Evolutionary conservation across 2,113 vertebrate genomes (phyloP).

Genomic region (Pardalotus punctatus): DNA sequence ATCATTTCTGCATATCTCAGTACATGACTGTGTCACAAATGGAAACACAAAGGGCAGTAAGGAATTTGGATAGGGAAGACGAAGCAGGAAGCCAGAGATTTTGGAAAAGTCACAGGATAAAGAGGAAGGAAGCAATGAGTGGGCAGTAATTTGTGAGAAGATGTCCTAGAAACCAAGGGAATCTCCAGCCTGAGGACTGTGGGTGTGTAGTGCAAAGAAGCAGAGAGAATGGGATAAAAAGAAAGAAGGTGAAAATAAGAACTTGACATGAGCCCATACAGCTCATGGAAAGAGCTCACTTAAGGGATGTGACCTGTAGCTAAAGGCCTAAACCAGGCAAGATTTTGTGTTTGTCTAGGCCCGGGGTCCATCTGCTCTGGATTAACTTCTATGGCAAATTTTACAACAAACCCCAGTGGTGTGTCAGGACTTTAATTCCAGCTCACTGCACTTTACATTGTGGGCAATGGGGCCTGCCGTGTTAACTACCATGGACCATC

Average conservation of each 20-base stretch:
- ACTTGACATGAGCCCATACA: rapidly evolving
- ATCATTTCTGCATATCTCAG: neutral
- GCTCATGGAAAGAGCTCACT: neutral
- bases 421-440: neutral
- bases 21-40: neutral
- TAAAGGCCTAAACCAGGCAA: neutral
- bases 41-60: neutral
- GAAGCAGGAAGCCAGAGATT: neutral
- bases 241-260: neutral
- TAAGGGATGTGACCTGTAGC: neutral
- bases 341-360: neutral
- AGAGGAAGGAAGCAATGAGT: neutral
- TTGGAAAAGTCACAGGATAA: neutral
- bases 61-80: neutral
- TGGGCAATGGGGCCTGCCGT: rapidly evolving
- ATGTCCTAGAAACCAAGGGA: neutral
- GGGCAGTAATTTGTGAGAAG: neutral
- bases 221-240: neutral
- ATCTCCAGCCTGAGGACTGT: neutral
- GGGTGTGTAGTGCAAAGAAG: neutral
- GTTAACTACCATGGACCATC: rapidly evolving
- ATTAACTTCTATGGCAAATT: neutral
- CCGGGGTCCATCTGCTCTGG: neutral
- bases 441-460: rapidly evolving
- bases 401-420: neutral